Percentiles rank a stretch among this genome's conserved stretches.
These are phyloP conservation scores for Saccopteryx leptura DNA, from an alignment of 2,113 vertebrate genomes.

Conservation along the genomic window DNA sequence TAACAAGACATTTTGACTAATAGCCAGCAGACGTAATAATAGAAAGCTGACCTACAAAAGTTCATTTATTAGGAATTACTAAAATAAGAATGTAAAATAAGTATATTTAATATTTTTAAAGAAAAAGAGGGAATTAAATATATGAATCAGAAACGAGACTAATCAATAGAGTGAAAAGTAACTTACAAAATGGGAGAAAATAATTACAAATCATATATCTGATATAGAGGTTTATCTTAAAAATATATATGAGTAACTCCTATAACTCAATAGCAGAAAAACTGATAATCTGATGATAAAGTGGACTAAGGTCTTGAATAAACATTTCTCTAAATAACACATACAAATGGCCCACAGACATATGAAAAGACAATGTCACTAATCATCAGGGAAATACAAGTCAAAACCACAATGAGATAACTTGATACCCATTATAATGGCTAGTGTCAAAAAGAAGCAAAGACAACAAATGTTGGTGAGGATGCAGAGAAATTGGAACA, in stretches of 20 bases:
- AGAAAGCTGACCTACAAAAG: neutral
- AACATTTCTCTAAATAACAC: neutral
- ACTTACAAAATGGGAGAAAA: neutral
- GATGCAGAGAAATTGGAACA: neutral
- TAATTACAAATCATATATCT: neutral
- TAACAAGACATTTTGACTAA: neutral
- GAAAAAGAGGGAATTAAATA: conserved; percentile 40
- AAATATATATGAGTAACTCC: neutral
- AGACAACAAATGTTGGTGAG: neutral
- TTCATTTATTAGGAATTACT: conserved; percentile 33
- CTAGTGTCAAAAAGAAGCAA: neutral
- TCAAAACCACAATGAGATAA: neutral
- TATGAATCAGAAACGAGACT: neutral
- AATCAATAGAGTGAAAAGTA: neutral
- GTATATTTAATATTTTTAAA: conserved; percentile 39
- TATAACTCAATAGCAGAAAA: neutral
- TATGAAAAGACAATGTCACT: neutral
- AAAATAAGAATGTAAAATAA: conserved; percentile 16
- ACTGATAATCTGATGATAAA: neutral
- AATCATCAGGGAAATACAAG: neutral
- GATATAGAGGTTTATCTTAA: neutral
- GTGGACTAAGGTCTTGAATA: neutral
- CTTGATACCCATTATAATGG: neutral
- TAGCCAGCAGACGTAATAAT: neutral
- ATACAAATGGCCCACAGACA: neutral